These are phyloP conservation scores for Microctenopoma lineatum DNA, from an alignment of 2,797 vertebrate genomes.

Conservation along the genomic window DNA sequence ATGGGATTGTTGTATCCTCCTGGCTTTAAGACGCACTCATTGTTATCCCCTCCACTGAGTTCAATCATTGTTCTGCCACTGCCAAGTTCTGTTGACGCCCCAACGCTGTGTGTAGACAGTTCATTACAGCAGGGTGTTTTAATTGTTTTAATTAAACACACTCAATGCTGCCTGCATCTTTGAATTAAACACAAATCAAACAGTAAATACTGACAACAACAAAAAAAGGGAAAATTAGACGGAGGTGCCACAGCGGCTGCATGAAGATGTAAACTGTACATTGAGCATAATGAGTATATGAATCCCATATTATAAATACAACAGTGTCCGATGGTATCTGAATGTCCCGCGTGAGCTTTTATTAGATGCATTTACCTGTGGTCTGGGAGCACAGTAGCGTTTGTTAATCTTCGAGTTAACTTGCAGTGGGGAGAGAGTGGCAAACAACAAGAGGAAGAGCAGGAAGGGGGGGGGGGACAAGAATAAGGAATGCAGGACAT, in stretches of 20 bases:
- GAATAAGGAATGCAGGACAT: slow-evolving; percentile 32
- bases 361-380: slow-evolving; percentile 1
- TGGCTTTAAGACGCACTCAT: neutral
- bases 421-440: neutral
- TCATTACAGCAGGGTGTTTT: neutral
- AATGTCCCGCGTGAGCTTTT: neutral
- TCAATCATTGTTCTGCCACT: neutral
- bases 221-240: neutral
- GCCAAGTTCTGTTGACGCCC: neutral
- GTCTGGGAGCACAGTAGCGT: neutral
- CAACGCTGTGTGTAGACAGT: neutral
- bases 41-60: neutral
- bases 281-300: neutral
- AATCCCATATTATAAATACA: neutral
- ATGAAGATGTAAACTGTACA: neutral
- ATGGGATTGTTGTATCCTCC: too few species aligned
- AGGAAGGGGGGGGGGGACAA: neutral
- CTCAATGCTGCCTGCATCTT: neutral
- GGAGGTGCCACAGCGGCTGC: neutral
- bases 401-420: slow-evolving; percentile 9
- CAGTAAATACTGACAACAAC: neutral
- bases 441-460: slow-evolving; percentile 6
- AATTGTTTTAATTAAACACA: neutral
- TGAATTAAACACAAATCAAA: slow-evolving; percentile 1
- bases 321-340: neutral